phyloP scores from a whole-genome alignment of 2,797 vertebrate genomes.

The Coregonus ussuriensis region DNA sequence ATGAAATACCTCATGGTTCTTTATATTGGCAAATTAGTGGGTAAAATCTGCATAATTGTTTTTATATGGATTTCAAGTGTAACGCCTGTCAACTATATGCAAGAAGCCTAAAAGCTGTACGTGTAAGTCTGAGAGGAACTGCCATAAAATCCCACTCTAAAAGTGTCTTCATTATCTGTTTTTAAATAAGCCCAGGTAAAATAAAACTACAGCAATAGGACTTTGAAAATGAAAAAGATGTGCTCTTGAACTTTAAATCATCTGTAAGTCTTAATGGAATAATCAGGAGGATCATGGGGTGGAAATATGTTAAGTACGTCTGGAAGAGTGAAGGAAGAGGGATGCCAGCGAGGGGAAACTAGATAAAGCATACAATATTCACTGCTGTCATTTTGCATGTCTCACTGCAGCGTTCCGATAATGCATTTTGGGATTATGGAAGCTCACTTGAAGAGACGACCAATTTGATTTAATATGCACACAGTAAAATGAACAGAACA shows the following conservation, averaged over 20 bases:
- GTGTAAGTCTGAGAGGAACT: neutral
- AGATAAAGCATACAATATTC: neutral
- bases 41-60: neutral
- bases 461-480: neutral
- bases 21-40: neutral
- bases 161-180: neutral
- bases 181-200: neutral
- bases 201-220: neutral
- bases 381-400: neutral
- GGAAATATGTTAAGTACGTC: conserved; percentile 5
- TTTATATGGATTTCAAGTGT: neutral
- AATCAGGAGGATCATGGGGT: neutral
- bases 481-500: neutral
- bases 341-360: neutral
- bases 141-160: neutral
- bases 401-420: neutral
- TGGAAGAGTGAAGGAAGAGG: neutral
- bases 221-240: conserved; percentile 4
- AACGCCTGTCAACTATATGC: neutral
- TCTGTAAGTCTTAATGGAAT: neutral
- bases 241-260: neutral
- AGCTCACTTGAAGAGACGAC: neutral
- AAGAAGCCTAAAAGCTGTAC: neutral
- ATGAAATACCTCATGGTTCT: neutral
- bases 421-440: conserved; percentile 7